These are phyloP conservation scores for Thera britannica DNA, from an alignment of 2,888 invertebrate genomes.

Conservation along the genomic window DNA sequence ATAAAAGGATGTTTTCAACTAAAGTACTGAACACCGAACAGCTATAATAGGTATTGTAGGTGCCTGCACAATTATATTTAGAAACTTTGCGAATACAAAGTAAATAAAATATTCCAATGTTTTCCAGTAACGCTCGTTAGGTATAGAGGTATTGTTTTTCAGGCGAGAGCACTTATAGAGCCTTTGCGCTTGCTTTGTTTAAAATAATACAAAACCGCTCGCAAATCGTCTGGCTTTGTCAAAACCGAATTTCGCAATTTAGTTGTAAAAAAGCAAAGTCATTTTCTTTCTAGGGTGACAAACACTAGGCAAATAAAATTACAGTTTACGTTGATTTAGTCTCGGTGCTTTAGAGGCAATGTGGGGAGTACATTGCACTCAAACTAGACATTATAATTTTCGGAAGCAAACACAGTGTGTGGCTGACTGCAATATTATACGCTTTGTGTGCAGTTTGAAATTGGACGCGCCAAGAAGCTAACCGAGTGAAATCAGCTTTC, in stretches of 20 bases:
- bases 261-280: background rate
- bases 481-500: too few relatives aligned
- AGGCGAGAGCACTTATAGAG: background rate
- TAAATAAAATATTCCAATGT: background rate
- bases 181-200: background rate
- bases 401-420: too few relatives aligned
- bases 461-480: too few relatives aligned
- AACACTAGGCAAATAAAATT: background rate
- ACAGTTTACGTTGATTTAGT: background rate
- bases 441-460: too few relatives aligned
- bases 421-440: too few relatives aligned
- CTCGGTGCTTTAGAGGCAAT: too few relatives aligned
- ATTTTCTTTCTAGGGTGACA: background rate
- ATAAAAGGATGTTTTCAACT: too few relatives aligned
- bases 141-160: background rate
- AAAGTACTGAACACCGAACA: too few relatives aligned
- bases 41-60: too few relatives aligned
- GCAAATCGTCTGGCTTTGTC: background rate
- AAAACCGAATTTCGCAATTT: background rate
- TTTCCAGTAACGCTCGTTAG: background rate
- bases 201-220: slow-evolving; percentile 1
- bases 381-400: too few relatives aligned
- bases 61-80: too few relatives aligned
- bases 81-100: background rate
- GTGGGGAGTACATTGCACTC: too few relatives aligned